Base-by-base conservation (phyloP, 2,113 vertebrate species). In the Ciconia maguari region DNA sequence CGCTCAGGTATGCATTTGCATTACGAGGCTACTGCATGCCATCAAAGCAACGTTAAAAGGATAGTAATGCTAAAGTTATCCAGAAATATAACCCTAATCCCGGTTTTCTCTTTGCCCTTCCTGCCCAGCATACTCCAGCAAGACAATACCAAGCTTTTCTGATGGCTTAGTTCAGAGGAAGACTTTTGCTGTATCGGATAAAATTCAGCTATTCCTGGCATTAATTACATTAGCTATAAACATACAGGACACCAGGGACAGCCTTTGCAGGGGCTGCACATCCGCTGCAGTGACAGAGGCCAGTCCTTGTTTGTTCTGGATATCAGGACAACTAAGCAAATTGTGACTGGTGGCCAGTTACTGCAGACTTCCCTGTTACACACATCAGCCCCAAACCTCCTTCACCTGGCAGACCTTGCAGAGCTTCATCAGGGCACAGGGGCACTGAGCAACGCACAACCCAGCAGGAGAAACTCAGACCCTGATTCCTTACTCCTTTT, bases 131-230 rank as follows among this genome's bases (percentile, higher is more conserved):
- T 13, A 42, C 49, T 68, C 76, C 66, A 69, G 54, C 55, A 68
- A 85, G 85, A 52, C 41, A 65, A 24, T 10, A 62, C 30, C 69
- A 66, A 90, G 26, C 77, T 51, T 19, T 89, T 38, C 58, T 48
- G 52, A 36, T 8, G 60, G 72, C 52, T 83, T 48, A 24, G 41
- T 26, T 81, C 75, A 64, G 87, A 72, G 51, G 60, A 66, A 36
- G 58, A 72, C 58, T 93, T 89, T 2, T 69, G 64, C 87, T 81
- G 51, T 5, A 78, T 58, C 84, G 78, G 81, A 66, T 70, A 84
- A 82, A 89, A 93, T 87, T 89, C 72, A 91, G 72, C 92, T 78
- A 12, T 89, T 90, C 71, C 84, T 81, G 84, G 69, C 69, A 78
- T 70, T 91, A 87, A 91, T 91, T 81, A 69, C 77, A 70, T 74